phyloP scores from a whole-genome alignment of 1,140 invertebrate species.

The Anoplolepis gracilipes region DNA sequence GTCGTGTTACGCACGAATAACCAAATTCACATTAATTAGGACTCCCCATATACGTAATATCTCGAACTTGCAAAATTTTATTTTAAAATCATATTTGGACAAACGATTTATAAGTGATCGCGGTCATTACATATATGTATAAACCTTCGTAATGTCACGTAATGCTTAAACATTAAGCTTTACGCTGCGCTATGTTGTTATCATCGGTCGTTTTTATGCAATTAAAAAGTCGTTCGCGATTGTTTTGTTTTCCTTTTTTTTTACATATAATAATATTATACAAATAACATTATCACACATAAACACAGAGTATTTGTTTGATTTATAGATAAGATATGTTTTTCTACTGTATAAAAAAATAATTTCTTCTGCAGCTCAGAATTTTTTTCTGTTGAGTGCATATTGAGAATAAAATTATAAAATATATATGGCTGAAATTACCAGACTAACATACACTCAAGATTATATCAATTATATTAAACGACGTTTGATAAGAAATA shows the following conservation, averaged over 20 bases:
- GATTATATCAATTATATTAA: constrained; percentile 74
- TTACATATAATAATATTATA: no score
- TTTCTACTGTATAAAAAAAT: no score
- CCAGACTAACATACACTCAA: constrained; percentile 61
- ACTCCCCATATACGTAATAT: not conserved
- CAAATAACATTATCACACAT: no score
- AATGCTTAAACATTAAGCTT: not conserved
- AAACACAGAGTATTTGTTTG: no score
- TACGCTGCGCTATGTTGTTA: not conserved
- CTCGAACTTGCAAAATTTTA: not conserved
- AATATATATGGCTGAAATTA: constrained; percentile 67
- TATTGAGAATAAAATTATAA: no score
- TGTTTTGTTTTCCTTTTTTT: not conserved
- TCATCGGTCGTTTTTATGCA: not conserved
- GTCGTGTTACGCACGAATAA: not conserved
- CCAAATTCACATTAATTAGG: not conserved
- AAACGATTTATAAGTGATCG: constrained; percentile 16
- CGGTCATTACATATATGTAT: constrained; percentile 9
- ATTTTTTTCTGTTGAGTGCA: no score
- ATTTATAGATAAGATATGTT: no score
- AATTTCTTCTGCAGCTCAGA: no score
- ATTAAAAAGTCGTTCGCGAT: constrained; percentile 10
- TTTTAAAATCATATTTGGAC: constrained; percentile 14
- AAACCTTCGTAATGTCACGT: constrained; percentile 3
- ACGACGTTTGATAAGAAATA: not conserved